A percentile compares a stretch with the other conserved stretches of the same genome.
Conservation (phyloP, 2,797 vertebrate species). For the Xenopus petersii region DNA sequence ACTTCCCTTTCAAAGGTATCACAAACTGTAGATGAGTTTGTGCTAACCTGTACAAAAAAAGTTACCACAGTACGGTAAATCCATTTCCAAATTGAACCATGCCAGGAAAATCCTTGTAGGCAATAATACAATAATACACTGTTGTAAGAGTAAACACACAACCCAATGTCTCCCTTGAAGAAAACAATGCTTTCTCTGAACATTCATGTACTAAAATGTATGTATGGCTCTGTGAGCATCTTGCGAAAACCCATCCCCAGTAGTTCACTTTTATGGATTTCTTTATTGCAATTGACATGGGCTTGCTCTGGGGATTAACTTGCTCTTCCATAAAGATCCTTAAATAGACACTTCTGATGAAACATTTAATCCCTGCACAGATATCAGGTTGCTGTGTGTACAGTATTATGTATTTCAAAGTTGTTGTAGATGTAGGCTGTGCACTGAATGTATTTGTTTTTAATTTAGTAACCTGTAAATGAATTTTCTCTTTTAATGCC, state of each 20-base stretch:
- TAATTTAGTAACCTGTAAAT: constrained; percentile 49
- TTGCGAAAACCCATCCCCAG: constrained; percentile 57
- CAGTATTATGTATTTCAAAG: constrained; percentile 60
- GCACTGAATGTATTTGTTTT: constrained; percentile 54
- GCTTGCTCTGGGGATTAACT: constrained; percentile 66
- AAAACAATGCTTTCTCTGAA: constrained; percentile 47
- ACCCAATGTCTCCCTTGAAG: constrained; percentile 47
- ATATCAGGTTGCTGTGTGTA: constrained; percentile 63
- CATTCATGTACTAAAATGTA: constrained; percentile 55
- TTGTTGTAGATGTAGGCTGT: constrained; percentile 60
- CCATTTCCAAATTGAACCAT: too few species aligned
- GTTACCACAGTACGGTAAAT: neutral
- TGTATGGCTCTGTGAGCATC: constrained; percentile 50
- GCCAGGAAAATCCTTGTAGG: neutral
- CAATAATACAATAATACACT: neutral
- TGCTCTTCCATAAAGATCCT: constrained; percentile 68
- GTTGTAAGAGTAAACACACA: constrained; percentile 4
- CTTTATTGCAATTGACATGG: constrained; percentile 76
- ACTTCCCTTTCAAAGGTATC: too few species aligned
- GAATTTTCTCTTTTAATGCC: constrained; percentile 15
- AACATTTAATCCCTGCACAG: constrained; percentile 77
- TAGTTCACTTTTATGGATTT: constrained; percentile 57
- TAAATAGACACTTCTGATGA: constrained; percentile 71
- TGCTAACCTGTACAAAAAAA: neutral
- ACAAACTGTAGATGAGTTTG: too few species aligned